phyloP scores from a whole-genome alignment of 2,888 invertebrate genomes.

The Amitus sp. region DNA sequence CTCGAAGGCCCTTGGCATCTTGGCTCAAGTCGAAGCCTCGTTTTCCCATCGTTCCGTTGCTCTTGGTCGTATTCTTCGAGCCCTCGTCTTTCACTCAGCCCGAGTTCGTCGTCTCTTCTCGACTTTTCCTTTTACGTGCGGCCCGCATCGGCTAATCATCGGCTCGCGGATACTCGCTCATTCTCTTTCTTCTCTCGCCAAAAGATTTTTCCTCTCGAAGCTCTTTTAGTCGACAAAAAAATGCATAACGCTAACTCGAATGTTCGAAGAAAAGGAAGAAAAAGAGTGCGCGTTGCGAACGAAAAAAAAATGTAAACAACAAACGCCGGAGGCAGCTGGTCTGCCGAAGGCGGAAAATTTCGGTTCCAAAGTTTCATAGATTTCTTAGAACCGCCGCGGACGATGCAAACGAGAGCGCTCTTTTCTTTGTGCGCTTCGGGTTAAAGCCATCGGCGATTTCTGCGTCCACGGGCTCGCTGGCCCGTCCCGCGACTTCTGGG shows the following conservation, averaged over 20 bases:
- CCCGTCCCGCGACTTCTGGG: constrained; percentile 39
- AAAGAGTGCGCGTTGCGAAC: constrained; percentile 17
- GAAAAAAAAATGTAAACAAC: neutral
- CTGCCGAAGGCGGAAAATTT: constrained; percentile 57
- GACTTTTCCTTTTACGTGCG: constrained; percentile 27
- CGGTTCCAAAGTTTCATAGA: constrained; percentile 58
- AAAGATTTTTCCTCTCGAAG: neutral
- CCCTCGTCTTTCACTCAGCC: constrained; percentile 16
- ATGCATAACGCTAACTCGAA: neutral
- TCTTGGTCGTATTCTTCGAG: constrained; percentile 10
- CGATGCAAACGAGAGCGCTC: constrained; percentile 49
- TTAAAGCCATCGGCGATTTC: constrained; percentile 17
- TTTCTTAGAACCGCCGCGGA: constrained; percentile 55
- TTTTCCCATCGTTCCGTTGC: neutral
- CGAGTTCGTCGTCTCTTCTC: constrained; percentile 12
- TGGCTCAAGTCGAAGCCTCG: constrained; percentile 18
- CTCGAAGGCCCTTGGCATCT: constrained; percentile 32
- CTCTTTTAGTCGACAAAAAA: too few species aligned
- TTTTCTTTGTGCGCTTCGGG: too few species aligned
- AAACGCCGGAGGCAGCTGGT: constrained; percentile 54
- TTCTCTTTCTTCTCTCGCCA: constrained; percentile 11
- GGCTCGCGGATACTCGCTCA: constrained; percentile 19
- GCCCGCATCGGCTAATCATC: constrained; percentile 26
- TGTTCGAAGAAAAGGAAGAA: neutral
- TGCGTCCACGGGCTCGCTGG: constrained; percentile 21